A percentile compares a stretch with the other conserved stretches of the same genome.
Conservation (phyloP, 2,888 invertebrate genomes). For the Serripes groenlandicus region DNA sequence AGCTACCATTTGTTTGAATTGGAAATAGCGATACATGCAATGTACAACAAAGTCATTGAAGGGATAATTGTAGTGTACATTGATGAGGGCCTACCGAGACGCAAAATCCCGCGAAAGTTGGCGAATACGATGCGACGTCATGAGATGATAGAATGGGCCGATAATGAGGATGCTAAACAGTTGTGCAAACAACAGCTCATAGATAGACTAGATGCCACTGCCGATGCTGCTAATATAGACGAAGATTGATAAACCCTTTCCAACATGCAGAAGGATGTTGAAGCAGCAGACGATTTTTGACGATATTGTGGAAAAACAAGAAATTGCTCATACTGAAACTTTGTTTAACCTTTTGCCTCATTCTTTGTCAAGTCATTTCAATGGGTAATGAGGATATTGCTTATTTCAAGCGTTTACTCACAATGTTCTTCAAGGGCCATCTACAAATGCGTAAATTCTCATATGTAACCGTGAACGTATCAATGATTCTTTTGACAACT, state of each 20-base stretch:
- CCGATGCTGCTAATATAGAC: constrained; percentile 34
- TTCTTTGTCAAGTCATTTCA: no score
- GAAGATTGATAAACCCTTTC: constrained; percentile 23
- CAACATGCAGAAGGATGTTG: neutral
- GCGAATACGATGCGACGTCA: constrained; percentile 58
- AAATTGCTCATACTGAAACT: neutral
- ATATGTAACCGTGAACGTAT: no score
- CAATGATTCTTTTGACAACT: no score
- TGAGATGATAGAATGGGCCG: constrained; percentile 67
- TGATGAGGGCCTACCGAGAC: constrained; percentile 42
- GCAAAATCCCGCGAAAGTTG: constrained; percentile 65
- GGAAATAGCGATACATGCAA: constrained; percentile 39
- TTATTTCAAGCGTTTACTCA: no score
- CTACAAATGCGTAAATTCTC: no score
- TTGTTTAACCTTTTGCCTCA: neutral
- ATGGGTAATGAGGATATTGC: no score
- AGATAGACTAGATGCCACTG: constrained; percentile 26
- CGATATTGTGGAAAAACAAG: neutral
- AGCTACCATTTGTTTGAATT: constrained; percentile 67
- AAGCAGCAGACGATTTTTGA: neutral
- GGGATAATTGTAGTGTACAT: constrained; percentile 66
- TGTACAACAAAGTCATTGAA: constrained; percentile 50
- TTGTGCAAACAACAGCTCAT: constrained; percentile 59
- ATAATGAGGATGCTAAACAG: constrained; percentile 52
- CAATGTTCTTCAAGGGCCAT: no score